phyloP scores from a whole-genome alignment of 1,140 invertebrate species.

The Aricia agestis region DNA sequence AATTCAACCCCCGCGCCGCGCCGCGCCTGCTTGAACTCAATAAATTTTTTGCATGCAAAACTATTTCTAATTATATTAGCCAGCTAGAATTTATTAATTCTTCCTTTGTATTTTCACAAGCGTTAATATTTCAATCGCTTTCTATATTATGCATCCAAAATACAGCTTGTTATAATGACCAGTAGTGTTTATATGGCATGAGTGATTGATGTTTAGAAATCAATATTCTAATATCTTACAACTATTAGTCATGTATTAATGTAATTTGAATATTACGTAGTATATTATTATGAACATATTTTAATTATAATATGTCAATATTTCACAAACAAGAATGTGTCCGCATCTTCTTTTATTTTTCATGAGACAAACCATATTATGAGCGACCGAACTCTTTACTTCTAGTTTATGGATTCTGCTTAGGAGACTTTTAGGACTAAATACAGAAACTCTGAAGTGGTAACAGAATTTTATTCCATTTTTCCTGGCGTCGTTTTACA shows the following conservation, averaged over 20 bases:
- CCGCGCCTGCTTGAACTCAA: too few species aligned
- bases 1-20: too few species aligned
- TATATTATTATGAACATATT: background rate
- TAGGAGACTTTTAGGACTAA: too few species aligned
- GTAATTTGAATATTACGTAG: background rate
- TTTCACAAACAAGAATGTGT: too few species aligned
- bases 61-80: conserved; percentile 1
- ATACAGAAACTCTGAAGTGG: too few species aligned
- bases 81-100: background rate
- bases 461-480: too few species aligned
- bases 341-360: too few species aligned
- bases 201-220: conserved; percentile 15
- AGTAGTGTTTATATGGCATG: conserved; percentile 1
- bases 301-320: background rate
- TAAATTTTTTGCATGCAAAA: background rate
- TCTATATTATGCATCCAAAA: conserved; percentile 10
- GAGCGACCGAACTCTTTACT: too few species aligned
- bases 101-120: conserved; percentile 7
- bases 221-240: conserved; percentile 5
- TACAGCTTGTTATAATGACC: conserved; percentile 5
- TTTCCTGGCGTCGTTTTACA: too few species aligned
- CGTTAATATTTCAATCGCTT: conserved; percentile 8
- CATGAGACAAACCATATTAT: too few species aligned
- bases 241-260: background rate
- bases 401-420: too few species aligned